Evolutionary conservation across 2,888 invertebrate genomes (phyloP), one percentile per base, ranked within the genome.

Genomic region (Cheilosia scutellata): DNA sequence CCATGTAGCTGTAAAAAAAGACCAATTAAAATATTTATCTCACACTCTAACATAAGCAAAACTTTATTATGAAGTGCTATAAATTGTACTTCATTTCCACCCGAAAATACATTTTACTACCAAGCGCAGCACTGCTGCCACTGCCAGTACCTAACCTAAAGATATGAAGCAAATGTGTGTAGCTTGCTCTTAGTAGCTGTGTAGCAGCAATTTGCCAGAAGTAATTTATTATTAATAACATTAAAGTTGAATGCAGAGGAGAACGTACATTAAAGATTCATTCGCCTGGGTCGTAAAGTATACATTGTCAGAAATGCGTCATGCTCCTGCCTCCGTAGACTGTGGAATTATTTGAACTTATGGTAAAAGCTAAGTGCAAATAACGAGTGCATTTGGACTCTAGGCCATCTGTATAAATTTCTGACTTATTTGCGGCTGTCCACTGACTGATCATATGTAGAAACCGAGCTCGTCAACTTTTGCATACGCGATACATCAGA

Each of bases 151-250:
- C 16, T 7, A 31, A 65, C 11, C 6, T 13, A 11, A 4, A 49
- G 7, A 33, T 9, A 33, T 33, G 33, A 44, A 44, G n/a, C 16
- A 44, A 44, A 44, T 16, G 44, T 44, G 44, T 6, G 16, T 16
- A 44, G 44, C 44, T 11, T n/a, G n/a, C 42, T 42, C 42, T 6
- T 20, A 57, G 11, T 70, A 47, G 42, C 25, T 57, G 9, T 13
- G 44, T 44, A 13, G 29, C 9, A 62, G 16, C 62, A 62, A 53
- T 72, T 72, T 60, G 62, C 72, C 11, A 62, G 25, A 53, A 11
- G 53, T 53, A 72, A 72, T 72, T 62, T 55, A 63, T 65, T 74
- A 74, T 74, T 63, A 74, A 74, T 51, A 55, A 44, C 16, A 33
- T 44, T 33, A 20, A 33, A 44, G 68, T 57, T 31, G 44, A 70